Evolutionary conservation across 1,140 invertebrate species (phyloP), one percentile per base, ranked within the genome.

Genomic region (Hyphantria cunea): DNA sequence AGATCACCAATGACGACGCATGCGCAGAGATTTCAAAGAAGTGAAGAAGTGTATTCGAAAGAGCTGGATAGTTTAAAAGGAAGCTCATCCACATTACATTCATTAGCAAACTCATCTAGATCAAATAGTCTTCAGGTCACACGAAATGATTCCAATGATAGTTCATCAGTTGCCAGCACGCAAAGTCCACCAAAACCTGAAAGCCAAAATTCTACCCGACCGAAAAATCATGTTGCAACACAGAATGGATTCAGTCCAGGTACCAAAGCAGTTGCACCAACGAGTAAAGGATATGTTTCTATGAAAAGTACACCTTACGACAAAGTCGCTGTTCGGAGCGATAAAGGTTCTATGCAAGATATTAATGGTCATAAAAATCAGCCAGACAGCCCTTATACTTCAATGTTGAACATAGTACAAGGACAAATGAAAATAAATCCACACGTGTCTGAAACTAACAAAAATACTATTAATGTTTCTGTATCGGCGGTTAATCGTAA

Each of bases 281-380:
- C 10, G 42, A 52, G 47, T 31, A 70, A 72, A 65, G 66, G 82
- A 11, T 91, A 89, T 54, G 66, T 80, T 34, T 89, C 91, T 6
- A 87, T 92, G 91, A 93, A 93, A 87, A 90, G 91, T 70, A 91
- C 92, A 8, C 83, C 92, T 7, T 93, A 93, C 59, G 92, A 93
- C 72, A 84, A 68, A 31, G 74, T 84, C 9, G 73, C 68, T 53
- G 61, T 48, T 54, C 72, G 84, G 6, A 80, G 53, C 62, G 84
- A 86, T 41, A 54, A 32, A 25, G 66, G 67, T 56, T 66, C 68
- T 52, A 68, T 71, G 56, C 25, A 54, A 50, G 76, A 79, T 9
- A 80, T 66, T 51, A 64, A 66, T 55, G 8, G 64, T 42, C 76
- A 70, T 13, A 64, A 76, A 53, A 74, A 76, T 50, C 69, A 80